These are phyloP conservation scores for Smithornis capensis DNA, from an alignment of 2,113 vertebrate genomes.

Conservation along the genomic window DNA sequence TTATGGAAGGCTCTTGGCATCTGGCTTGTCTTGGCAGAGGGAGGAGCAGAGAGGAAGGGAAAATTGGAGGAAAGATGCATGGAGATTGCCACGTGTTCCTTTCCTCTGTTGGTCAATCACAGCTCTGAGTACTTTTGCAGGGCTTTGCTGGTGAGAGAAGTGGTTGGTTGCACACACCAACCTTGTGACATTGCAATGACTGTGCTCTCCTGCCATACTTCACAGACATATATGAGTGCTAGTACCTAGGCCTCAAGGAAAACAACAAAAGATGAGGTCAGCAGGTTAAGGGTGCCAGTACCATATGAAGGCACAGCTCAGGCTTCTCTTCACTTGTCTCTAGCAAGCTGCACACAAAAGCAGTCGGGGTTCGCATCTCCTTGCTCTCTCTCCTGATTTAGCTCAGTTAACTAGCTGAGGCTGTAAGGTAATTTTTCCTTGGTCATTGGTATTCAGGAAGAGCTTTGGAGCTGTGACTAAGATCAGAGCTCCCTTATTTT, in stretches of 20 bases:
- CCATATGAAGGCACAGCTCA: background rate
- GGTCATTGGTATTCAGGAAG: constrained; percentile 16
- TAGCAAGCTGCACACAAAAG: background rate
- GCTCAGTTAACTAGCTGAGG: background rate
- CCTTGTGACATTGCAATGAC: background rate
- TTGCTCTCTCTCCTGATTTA: background rate
- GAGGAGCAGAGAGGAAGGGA: background rate
- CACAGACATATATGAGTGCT: background rate
- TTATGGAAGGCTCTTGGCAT: background rate
- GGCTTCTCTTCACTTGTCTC: background rate
- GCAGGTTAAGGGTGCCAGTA: background rate
- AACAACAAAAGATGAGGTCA: background rate
- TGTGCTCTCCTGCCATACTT: background rate
- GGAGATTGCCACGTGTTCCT: accelerated
- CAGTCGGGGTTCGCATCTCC: background rate
- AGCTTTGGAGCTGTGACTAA: background rate
- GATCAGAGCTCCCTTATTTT: background rate
- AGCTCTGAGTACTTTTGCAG: background rate
- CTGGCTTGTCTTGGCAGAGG: background rate
- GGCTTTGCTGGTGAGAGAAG: background rate
- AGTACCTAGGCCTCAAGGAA: background rate
- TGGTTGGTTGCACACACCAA: background rate
- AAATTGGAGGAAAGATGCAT: background rate
- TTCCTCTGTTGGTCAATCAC: background rate
- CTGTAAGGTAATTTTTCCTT: constrained; percentile 1